Percentiles rank a stretch among this genome's conserved stretches.
Conservation (phyloP, 2,888 invertebrate species). For the Macrosoma leucophasiata region DNA sequence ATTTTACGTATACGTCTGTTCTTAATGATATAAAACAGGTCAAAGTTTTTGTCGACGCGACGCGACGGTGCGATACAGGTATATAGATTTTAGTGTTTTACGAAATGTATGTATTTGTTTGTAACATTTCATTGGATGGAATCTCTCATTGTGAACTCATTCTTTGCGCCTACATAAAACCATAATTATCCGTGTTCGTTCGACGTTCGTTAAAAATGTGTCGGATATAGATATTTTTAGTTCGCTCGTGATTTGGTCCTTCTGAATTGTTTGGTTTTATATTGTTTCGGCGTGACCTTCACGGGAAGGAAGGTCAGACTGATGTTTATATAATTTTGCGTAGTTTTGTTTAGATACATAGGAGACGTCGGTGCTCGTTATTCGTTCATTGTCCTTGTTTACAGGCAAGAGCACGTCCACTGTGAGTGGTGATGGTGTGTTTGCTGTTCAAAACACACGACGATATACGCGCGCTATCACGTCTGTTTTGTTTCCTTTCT, state of each 20-base stretch:
- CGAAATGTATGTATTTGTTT: no score
- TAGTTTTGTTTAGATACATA: conserved; percentile 33
- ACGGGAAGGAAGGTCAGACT: conserved; percentile 53
- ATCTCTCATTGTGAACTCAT: no score
- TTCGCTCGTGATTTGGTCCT: conserved; percentile 20
- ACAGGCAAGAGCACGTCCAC: no score
- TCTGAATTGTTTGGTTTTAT: conserved; percentile 15
- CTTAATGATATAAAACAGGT: no score
- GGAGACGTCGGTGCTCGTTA: conserved; percentile 26
- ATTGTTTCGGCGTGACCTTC: conserved; percentile 47
- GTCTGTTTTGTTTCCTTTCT: conserved; percentile 33
- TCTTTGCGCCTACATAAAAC: no score
- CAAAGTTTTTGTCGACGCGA: no score
- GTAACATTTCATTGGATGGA: no score
- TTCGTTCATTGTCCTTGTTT: conserved; percentile 41
- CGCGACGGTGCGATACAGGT: no score
- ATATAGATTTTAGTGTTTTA: no score
- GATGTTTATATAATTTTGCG: conserved; percentile 54
- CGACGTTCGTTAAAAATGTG: conserved; percentile 9
- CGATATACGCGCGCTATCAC: conserved; percentile 35
- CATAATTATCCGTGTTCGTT: no score
- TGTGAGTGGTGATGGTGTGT: conserved; percentile 23
- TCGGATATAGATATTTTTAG: conserved; percentile 24
- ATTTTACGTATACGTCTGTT: no score
- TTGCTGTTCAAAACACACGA: conserved; percentile 34